Conservation (phyloP, 2,797 vertebrate genomes). For the Eurystomus glaucurus region DNA sequence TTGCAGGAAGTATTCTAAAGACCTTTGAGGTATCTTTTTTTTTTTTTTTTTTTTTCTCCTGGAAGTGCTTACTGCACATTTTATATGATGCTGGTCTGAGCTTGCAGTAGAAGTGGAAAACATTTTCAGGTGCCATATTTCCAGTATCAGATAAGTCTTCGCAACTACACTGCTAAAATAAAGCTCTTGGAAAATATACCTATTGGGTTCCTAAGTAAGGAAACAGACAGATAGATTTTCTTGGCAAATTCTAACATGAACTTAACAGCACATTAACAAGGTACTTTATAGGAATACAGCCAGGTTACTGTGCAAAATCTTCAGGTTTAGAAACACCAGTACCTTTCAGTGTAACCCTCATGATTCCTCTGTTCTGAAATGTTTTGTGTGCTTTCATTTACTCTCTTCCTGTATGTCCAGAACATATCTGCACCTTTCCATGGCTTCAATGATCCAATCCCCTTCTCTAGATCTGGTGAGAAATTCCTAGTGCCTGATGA, state of each 20-base stretch:
- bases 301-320: slow-evolving; percentile 22
- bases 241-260: slow-evolving; percentile 58
- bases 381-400: not conserved
- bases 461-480: not conserved
- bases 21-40: not conserved
- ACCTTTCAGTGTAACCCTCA: not conserved
- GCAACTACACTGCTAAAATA: not conserved
- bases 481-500: not conserved
- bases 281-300: slow-evolving; percentile 4
- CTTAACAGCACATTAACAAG: slow-evolving; percentile 61
- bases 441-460: not conserved
- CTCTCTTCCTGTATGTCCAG: not conserved
- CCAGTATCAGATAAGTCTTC: not conserved
- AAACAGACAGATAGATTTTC: slow-evolving; percentile 42
- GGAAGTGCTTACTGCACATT: not conserved
- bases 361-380: not conserved
- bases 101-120: not conserved
- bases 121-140: not conserved
- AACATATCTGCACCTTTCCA: not conserved
- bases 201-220: not conserved
- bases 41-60: not conserved
- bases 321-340: slow-evolving; percentile 5
- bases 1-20: not conserved
- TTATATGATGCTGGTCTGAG: not conserved
- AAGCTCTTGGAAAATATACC: not conserved